Base-by-base conservation (phyloP, 2,888 invertebrate species). In the Acleris laterana region DNA sequence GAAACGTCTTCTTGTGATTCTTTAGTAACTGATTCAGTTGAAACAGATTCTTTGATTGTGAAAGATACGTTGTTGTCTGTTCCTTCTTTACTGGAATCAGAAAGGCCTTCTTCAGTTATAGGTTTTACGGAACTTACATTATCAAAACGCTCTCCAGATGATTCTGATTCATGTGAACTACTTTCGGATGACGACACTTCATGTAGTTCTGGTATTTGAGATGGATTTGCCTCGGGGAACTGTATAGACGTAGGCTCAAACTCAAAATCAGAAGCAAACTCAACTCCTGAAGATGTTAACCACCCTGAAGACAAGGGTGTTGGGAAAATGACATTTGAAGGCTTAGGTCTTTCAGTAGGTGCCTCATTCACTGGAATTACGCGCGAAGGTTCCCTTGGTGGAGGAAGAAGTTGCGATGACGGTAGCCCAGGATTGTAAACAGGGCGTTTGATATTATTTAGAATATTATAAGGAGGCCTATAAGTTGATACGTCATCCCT, bases 281-380 rank as follows among this genome's bases (percentile, higher is more conserved):
- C 92, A 60, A 90, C 74, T 25, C 86, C 86, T 28, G 91, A 88
- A 63, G 93, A 92, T 7, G 92, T 93, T 48, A 91, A 69, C 93
- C 93, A 93, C 50, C 91, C 88, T 42, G 93, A 87, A 48, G 92
- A 92, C 38, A 85, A 80, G 1, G 88, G 83, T 16, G 90, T 88
- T 32, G 93, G 92, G 82, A 93, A 93, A 48, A 93, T 82, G 55
- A 93, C 73, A 63, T 84, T 85, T 25, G 88, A 77, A 61, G 82
- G 74, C 17, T 73, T 65, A 7, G 81, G 75, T 51, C 78, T 63
- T 49, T 84, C 80, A 2, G 74, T 68, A 6, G 81, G 75, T 46
- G 79, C 63, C 49, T 84, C 80, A 69, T 77, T 77, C 2, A 83
- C 70, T 25, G 80, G 71, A 57, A 72, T 62, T 7, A 81, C 73